Base-by-base conservation (phyloP, 2,113 vertebrate genomes). In the Perccottus glenii region DNA sequence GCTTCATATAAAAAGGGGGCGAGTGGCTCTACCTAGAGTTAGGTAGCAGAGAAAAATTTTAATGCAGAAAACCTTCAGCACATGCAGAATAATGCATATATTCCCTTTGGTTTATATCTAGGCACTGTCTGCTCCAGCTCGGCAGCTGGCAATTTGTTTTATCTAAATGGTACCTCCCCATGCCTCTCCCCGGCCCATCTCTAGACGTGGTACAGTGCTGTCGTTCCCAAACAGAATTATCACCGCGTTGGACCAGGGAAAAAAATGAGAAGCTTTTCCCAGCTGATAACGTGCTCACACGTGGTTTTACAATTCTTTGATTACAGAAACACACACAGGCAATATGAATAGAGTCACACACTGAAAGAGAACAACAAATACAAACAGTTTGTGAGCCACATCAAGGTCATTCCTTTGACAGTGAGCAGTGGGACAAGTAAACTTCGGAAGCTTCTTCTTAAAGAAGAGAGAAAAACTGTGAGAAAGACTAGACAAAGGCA, bases 131-230 rank as follows among this genome's bases (percentile, higher is more conserved):
- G 78, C 78, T 92, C 81, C 84, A 73, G 82, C 82, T 88, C 72
- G 70, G 84, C 87, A 87, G 84, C 84, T 82, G 86, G 86, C 87
- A 91, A 90, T 93, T 92, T 91, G 88, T 93, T 91, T 93, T 92
- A 93, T 93, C 92, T 92, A 91, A 92, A 92, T 88, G 85, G 85
- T 85, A 68, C 77, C 82, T 85, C 84, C 86, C 79, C 67, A 75
- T 83, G 88, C 89, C 85, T 90, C 82, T 82, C 84, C 70, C 61
- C 75, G 75, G 82, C 81, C 83, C 81, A 81, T 86, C 85, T 88
- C 85, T 76, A 83, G 88, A 87, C 82, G 85, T 88, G 87, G 82
- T 90, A 87, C 88, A 85, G 76, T 82, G 83, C 82, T 63, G 82
- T 79, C 72, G 55, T 78, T 88, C 80, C 82, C 88, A 87, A 89